Percentiles rank a stretch among this genome's conserved stretches.
Conservation (phyloP, 1,140 invertebrate genomes). For the Euura saliciscinereae region DNA sequence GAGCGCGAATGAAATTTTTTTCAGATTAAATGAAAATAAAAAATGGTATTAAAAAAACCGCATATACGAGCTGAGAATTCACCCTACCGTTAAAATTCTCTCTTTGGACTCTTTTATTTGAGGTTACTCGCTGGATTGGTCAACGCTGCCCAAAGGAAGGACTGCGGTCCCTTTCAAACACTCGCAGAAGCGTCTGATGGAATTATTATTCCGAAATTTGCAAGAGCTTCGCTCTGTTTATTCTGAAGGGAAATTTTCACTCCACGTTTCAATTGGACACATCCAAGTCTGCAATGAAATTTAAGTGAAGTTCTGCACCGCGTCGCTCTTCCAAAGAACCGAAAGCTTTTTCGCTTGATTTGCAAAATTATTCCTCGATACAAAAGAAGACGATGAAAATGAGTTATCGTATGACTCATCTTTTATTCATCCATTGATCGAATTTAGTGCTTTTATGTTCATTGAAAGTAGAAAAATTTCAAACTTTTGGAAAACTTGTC, state of each 20-base stretch:
- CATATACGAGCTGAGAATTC: background rate
- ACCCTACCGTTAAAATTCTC: background rate
- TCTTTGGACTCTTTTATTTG: background rate
- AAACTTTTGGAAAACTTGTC: no score
- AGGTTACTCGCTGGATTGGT: constrained; percentile 2
- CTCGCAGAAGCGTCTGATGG: background rate
- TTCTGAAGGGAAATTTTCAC: background rate
- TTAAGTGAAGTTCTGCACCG: no score
- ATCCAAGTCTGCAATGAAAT: background rate
- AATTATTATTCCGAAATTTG: background rate
- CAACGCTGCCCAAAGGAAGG: background rate
- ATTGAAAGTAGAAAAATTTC: no score
- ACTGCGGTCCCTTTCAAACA: background rate
- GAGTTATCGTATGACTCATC: no score
- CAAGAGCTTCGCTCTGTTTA: background rate
- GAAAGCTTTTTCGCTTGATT: no score
- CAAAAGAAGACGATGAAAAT: no score
- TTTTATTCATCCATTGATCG: no score
- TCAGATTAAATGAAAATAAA: background rate
- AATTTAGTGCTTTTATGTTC: no score
- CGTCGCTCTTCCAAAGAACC: no score
- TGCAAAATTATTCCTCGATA: no score
- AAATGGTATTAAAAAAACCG: background rate
- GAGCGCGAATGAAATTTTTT: no score
- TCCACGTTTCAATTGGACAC: background rate